Evolutionary conservation across 1,140 invertebrate species (phyloP).

Genomic region (Ceratosolen fusciceps): DNA sequence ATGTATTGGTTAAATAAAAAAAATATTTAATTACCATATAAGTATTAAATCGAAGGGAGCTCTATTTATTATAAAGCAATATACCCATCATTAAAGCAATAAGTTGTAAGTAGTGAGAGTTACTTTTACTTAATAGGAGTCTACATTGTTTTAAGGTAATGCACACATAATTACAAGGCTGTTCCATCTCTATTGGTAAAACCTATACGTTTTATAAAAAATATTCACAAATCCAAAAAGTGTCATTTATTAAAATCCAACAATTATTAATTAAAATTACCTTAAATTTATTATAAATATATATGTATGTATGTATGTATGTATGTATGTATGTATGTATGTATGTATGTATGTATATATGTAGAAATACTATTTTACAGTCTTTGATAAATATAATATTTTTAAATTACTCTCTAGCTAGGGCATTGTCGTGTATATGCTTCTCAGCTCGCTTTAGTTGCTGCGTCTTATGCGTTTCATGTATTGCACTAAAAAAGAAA

Average conservation of each 20-base stretch:
- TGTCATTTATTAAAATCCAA: no score
- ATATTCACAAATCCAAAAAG: no score
- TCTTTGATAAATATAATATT: no score
- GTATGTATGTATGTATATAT: no score
- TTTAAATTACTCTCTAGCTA: not conserved
- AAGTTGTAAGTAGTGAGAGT: no score
- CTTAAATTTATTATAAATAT: not conserved
- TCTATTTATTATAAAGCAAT: not conserved
- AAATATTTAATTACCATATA: constrained; percentile 19
- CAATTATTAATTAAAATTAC: no score
- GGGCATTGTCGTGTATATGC: not conserved
- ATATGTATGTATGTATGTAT: constrained; percentile 4
- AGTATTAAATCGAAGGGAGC: constrained; percentile 4
- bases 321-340: no score
- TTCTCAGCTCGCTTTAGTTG: not conserved
- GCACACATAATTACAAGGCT: no score
- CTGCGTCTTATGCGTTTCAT: not conserved
- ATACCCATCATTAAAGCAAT: not conserved
- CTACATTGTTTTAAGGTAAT: constrained; percentile 10
- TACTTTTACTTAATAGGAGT: no score
- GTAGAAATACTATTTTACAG: no score
- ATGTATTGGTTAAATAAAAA: constrained; percentile 20
- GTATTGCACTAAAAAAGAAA: not conserved
- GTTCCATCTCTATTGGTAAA: no score
- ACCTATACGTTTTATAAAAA: no score